Base-by-base conservation (phyloP, 2,113 vertebrate species). In the Calidris pygmaea region DNA sequence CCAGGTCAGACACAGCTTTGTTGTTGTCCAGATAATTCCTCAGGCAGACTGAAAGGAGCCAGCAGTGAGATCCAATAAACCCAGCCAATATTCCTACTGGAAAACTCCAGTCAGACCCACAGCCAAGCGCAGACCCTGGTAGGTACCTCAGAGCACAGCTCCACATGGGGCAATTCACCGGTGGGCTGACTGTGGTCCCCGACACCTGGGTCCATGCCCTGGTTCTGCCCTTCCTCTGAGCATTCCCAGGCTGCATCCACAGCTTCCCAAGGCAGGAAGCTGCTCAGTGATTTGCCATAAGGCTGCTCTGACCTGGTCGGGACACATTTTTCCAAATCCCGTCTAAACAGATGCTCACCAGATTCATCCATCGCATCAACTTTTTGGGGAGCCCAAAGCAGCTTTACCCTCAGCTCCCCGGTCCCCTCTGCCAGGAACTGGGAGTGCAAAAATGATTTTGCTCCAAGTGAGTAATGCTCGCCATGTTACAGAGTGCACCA, bases 161-260 rank as follows among this genome's bases (percentile, higher is more conserved):
- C 29, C 1, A 5, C 1, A 1, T 1, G 37, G 59, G 32, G 12
- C 12, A 79, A 7, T 6, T 13, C 4, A 4, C 3, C 2, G 21
- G 22, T 0, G 0, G 45, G 32, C 37, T 59, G 14, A 41, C 35
- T 62, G 34, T 1, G 0, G 39, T 12, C n/a, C 63, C 55, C 7
- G 3, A 1, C 22, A 53, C 14, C 32, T 4, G 7, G 35, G 20
- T 35, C 43, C 16, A 2, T 22, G 41, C 27, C 12, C 32, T 1
- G 1, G 21, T 65, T 48, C 62, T 88, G 53, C 27, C 48, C 55
- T 47, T 78, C 45, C 77, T 62, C 67, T 1, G 3, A 8, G 34
- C 5, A 21, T 45, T 72, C 45, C 45, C 12, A 2, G 21, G 52
- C 41, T 63, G 34, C 34, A 74, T 58, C 29, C 19, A 3, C 11